These are phyloP conservation scores for Aegypius monachus DNA, from an alignment of 2,113 vertebrate species.

Conservation along the genomic window DNA sequence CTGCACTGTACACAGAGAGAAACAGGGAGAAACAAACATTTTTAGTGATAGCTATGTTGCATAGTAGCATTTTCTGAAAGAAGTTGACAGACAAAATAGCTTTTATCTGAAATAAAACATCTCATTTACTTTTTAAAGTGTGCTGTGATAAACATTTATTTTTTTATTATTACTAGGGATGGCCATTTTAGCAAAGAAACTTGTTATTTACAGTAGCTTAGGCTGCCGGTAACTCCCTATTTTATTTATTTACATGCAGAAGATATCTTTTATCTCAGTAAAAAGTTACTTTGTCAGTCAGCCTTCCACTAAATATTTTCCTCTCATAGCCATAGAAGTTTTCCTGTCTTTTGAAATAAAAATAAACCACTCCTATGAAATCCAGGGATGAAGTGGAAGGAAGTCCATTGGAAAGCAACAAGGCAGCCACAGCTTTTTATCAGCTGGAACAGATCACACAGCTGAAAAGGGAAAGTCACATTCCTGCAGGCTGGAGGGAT, in stretches of 20 bases:
- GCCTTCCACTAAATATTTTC: background rate
- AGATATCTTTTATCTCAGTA: background rate
- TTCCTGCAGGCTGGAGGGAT: background rate
- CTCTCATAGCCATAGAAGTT: background rate
- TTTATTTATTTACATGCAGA: background rate
- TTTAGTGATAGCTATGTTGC: background rate
- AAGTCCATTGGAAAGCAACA: background rate
- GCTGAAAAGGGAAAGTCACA: background rate
- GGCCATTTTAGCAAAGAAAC: background rate
- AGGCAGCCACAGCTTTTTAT: background rate
- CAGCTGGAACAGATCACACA: background rate
- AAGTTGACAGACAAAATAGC: background rate
- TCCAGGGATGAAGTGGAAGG: background rate
- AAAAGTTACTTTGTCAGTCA: background rate
- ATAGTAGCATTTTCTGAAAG: background rate
- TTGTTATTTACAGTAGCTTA: background rate
- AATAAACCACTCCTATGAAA: slow-evolving; percentile 9
- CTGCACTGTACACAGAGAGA: background rate
- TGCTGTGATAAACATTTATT: background rate
- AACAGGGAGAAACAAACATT: background rate
- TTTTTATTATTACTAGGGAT: background rate
- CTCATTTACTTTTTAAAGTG: background rate
- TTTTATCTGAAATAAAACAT: background rate
- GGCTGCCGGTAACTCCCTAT: background rate
- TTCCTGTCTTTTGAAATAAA: slow-evolving; percentile 20